These are phyloP conservation scores for Dunckerocampus dactyliophorus DNA, from an alignment of 2,113 vertebrate species.

Conservation along the genomic window DNA sequence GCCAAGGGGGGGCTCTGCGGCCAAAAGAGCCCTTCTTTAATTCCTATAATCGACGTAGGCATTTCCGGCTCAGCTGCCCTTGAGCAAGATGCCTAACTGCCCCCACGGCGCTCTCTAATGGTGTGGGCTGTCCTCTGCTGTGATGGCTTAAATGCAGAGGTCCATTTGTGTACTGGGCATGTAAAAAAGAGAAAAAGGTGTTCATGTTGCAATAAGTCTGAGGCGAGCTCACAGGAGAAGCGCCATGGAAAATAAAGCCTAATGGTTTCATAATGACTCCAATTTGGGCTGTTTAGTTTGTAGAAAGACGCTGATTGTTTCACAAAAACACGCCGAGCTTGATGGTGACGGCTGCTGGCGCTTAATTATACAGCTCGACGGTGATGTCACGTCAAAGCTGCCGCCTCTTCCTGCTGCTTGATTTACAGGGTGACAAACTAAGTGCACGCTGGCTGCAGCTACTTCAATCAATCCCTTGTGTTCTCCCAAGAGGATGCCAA, in stretches of 20 bases:
- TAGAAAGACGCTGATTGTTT: background rate
- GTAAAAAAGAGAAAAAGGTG: background rate
- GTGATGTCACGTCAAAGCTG: slow-evolving; percentile 1
- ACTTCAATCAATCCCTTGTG: background rate
- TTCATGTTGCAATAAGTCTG: too few relatives aligned
- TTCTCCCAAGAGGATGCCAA: background rate
- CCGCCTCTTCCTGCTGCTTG: background rate
- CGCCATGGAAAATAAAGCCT: background rate
- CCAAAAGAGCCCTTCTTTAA: too few relatives aligned
- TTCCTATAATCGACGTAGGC: background rate
- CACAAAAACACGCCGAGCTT: background rate
- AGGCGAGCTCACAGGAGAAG: too few relatives aligned
- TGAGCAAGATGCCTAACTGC: background rate
- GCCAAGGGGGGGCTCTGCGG: too few relatives aligned
- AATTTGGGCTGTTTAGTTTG: background rate
- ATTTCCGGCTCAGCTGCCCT: background rate
- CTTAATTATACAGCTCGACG: background rate
- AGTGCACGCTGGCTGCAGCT: background rate
- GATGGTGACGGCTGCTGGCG: background rate
- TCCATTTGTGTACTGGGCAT: background rate
- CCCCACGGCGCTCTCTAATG: background rate
- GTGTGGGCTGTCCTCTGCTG: background rate
- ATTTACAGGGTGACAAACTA: background rate
- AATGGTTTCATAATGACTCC: background rate
- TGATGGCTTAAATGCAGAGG: background rate